Evolutionary conservation across 2,797 vertebrate species (phyloP).

Genomic region (Falco berigora): DNA sequence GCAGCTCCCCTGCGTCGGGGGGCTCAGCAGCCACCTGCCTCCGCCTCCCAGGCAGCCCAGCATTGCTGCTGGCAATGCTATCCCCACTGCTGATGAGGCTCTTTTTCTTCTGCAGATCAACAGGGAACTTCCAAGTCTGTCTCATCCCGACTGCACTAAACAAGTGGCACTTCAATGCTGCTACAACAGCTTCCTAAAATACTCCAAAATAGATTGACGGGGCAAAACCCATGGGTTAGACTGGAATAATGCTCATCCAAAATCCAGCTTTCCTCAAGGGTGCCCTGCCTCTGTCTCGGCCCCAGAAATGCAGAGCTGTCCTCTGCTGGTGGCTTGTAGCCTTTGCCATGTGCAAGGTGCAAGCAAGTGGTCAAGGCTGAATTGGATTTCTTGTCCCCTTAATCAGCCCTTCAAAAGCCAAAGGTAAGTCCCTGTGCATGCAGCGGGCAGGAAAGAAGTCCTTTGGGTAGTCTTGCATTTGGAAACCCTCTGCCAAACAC

Average conservation of each 20-base stretch:
- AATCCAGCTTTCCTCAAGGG: neutral
- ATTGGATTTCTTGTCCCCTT: neutral
- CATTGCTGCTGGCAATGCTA: neutral
- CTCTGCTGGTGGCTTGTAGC: neutral
- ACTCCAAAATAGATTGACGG: neutral
- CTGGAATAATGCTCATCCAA: neutral
- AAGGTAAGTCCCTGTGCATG: neutral
- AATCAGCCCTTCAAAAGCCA: neutral
- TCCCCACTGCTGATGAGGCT: neutral
- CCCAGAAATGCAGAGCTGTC: neutral
- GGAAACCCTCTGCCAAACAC: neutral
- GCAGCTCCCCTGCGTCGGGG: rapidly evolving
- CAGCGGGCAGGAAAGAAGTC: neutral
- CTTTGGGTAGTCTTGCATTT: neutral
- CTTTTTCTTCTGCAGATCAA: constrained; percentile 30
- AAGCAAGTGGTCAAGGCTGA: neutral
- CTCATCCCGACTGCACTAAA: neutral
- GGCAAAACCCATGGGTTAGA: neutral
- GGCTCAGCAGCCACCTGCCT: rapidly evolving
- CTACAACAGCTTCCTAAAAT: constrained; percentile 1
- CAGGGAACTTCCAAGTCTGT: neutral
- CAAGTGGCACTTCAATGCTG: neutral
- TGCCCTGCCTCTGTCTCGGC: neutral
- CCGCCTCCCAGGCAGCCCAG: neutral
- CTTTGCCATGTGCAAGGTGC: neutral